phyloP scores from a whole-genome alignment of 2,113 vertebrate species.

The Protobothrops flavoviridis region DNA sequence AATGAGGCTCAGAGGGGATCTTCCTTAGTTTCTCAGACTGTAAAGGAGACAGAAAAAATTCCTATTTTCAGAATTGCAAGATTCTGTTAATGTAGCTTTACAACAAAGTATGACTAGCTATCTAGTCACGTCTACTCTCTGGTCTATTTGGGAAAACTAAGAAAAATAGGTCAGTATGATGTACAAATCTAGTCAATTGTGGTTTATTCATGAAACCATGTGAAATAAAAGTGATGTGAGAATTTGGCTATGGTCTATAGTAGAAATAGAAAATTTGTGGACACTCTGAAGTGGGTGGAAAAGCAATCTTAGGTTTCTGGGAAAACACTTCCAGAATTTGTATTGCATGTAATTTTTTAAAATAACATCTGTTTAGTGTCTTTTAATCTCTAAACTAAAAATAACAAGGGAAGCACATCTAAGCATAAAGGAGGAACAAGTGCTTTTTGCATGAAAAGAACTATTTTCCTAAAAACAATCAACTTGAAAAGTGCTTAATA shows the following conservation, averaged over 20 bases:
- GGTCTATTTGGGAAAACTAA: neutral
- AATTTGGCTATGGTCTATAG: neutral
- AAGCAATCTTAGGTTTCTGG: neutral
- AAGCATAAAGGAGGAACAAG: neutral
- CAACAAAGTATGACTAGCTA: neutral
- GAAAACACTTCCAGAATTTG: neutral
- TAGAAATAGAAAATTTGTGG: neutral
- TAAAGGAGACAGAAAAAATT: too few relatives aligned
- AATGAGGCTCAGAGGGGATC: neutral
- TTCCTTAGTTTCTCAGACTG: too few relatives aligned
- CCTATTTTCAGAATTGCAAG: too few relatives aligned
- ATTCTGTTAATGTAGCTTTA: neutral
- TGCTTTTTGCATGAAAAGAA: neutral
- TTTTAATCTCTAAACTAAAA: neutral
- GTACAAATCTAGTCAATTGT: neutral
- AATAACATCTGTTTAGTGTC: neutral
- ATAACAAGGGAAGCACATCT: neutral
- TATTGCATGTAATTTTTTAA: neutral
- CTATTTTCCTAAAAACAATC: neutral
- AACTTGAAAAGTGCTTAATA: neutral
- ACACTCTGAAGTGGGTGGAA: neutral
- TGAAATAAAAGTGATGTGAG: neutral
- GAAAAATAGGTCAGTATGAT: neutral
- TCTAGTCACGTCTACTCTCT: neutral
- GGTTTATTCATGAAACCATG: neutral